Evolutionary conservation across 2,797 vertebrate species (phyloP).

Genomic region (Sorex maritimensis): DNA sequence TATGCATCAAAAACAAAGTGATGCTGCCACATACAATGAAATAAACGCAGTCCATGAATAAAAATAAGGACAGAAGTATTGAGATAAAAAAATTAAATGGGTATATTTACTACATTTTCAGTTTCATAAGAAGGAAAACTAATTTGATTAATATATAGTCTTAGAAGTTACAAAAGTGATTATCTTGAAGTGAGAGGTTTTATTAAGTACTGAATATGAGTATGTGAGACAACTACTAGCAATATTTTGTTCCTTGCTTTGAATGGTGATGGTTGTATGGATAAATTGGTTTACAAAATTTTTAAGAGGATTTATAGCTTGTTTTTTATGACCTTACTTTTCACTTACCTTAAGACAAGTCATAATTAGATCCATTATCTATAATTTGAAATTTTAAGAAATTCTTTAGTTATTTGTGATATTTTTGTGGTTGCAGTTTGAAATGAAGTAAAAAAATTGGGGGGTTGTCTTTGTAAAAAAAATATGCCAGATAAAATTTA

Average conservation of each 20-base stretch:
- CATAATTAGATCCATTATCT: no score
- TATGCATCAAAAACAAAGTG: not conserved
- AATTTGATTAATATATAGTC: not conserved
- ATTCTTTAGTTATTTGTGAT: no score
- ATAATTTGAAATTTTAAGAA: no score
- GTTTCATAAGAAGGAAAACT: conserved; percentile 24
- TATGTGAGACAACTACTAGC: not conserved
- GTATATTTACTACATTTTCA: accelerated
- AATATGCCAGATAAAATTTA: not conserved
- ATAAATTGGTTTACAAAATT: not conserved
- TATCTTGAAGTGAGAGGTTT: not conserved
- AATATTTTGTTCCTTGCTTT: not conserved
- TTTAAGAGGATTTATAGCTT: not conserved
- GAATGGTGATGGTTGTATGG: not conserved
- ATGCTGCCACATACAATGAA: not conserved
- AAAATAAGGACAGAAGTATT: not conserved
- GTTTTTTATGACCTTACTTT: not conserved
- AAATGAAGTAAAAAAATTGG: no score
- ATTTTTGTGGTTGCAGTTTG: not conserved
- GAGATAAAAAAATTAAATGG: not conserved
- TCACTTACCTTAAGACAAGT: not conserved
- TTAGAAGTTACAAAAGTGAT: not conserved
- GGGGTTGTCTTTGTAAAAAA: no score
- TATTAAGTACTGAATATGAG: not conserved
- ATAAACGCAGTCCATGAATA: not conserved